phyloP scores from a whole-genome alignment of 1,140 invertebrate genomes.

The Lanistes nyassanus region DNA sequence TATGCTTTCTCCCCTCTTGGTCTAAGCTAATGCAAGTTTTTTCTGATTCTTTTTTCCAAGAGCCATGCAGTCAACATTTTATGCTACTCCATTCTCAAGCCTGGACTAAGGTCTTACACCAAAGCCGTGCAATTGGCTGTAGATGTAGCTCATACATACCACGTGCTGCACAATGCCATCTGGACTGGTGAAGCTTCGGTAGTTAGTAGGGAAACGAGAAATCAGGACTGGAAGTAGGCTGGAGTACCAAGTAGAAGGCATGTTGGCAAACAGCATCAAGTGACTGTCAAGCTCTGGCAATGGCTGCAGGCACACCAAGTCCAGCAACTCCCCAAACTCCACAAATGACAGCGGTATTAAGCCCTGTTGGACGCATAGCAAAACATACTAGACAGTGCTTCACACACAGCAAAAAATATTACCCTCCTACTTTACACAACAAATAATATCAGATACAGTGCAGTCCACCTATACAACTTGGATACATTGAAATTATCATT shows the following conservation, averaged over 20 bases:
- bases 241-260: slow-evolving; percentile 78
- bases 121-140: too few species aligned
- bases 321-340: slow-evolving; percentile 77
- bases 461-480: slow-evolving; percentile 21
- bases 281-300: slow-evolving; percentile 73
- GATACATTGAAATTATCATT: slow-evolving; percentile 7
- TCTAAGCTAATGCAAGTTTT: too few species aligned
- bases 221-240: slow-evolving; percentile 74
- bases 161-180: slow-evolving; percentile 20
- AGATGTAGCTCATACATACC: slow-evolving; percentile 2
- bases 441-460: slow-evolving; percentile 25
- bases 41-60: not conserved
- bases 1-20: too few species aligned
- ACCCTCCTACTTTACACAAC: slow-evolving; percentile 2
- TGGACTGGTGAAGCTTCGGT: slow-evolving; percentile 45
- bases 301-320: slow-evolving; percentile 72
- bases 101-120: too few species aligned
- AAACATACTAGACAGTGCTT: not conserved
- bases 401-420: slow-evolving; percentile 2
- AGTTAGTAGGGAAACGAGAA: slow-evolving; percentile 72
- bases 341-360: slow-evolving; percentile 69
- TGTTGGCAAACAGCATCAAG: slow-evolving; percentile 73
- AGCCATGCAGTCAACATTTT: too few species aligned
- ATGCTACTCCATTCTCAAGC: too few species aligned
- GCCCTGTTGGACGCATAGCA: slow-evolving; percentile 15